Conservation (phyloP, 2,797 vertebrate genomes). For the Phyllotis vaccarum region DNA sequence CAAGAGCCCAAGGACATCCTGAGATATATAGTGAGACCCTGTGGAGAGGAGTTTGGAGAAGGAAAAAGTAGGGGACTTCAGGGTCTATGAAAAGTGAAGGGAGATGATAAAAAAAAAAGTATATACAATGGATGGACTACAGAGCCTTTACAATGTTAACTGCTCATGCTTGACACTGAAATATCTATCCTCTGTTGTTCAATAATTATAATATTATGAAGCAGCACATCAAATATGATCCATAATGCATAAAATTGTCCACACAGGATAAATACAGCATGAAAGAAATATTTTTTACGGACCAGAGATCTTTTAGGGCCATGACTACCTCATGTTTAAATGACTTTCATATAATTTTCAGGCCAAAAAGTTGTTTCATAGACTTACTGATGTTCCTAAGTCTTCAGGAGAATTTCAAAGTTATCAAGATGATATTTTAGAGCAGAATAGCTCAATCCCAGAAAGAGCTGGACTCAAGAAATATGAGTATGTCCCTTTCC, state of each 20-base stretch:
- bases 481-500: not conserved
- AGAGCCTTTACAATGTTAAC: not conserved
- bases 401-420: constrained; percentile 48
- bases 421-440: constrained; percentile 27
- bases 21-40: not conserved
- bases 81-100: not conserved
- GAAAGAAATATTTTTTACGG: constrained; percentile 35
- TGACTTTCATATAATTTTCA: not conserved
- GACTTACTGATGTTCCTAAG: constrained; percentile 22
- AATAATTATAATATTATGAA: constrained; percentile 11
- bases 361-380: not conserved
- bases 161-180: not conserved
- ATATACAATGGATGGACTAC: not conserved
- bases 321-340: not conserved
- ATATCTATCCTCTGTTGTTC: not conserved
- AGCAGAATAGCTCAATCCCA: constrained; percentile 1
- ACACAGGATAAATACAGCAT: not conserved
- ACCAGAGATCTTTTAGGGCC: not conserved
- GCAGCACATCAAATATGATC: not conserved
- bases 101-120: not conserved
- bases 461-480: not conserved
- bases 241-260: not conserved
- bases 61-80: not conserved
- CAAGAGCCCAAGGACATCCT: not conserved
- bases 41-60: not conserved